Evolutionary conservation across 2,888 invertebrate genomes (phyloP), one percentile per base, ranked within the genome.

Genomic region (Folsomia candida): DNA sequence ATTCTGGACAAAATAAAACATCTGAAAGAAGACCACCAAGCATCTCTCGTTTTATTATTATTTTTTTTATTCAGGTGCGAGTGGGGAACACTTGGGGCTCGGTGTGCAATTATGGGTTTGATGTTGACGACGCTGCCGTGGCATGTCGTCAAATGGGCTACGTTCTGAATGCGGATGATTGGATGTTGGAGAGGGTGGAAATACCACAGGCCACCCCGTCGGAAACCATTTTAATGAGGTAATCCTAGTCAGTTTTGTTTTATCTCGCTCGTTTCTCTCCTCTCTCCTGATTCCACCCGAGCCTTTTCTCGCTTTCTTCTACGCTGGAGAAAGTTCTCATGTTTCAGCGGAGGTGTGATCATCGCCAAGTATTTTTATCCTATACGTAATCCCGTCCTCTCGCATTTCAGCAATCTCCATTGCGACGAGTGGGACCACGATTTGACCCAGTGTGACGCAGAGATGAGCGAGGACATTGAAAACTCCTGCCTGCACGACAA

Each of bases 51-150:
- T 66, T 47, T 74, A 26, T 70, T 58, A 59, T 22, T n/a, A n/a
- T n/a, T n/a, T n/a, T n/a, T n/a, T n/a, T n/a, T 67, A 26, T 85
- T 24, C 85, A 89, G 85, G 88, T 97, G 0, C 88, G 89, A 80
- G 85, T 97, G 9, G 89, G 91, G 71, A 91, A 90, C 0, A 89
- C 90, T 82, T 98, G 98, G 98, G 98, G 98, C 47, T 97, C 97
- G 0, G 93, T 99, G 0, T 99, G 99, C 82, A 93, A 93, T 84
- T 94, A 98, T 82, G 93, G 92, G 60, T 99, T 98, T 97, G 95
- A 91, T 59, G 90, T 93, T 24, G 86, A 89, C 58, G 91, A 94
- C 81, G 96, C 99, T 0, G 93, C 96, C 0, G 84, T 98, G 62
- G 95, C 93, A 0, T 99, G 99, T 81, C 92, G 97, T 83, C 97